Evolutionary conservation across 2,113 vertebrate species (phyloP).

Genomic region (Sorex araneus): DNA sequence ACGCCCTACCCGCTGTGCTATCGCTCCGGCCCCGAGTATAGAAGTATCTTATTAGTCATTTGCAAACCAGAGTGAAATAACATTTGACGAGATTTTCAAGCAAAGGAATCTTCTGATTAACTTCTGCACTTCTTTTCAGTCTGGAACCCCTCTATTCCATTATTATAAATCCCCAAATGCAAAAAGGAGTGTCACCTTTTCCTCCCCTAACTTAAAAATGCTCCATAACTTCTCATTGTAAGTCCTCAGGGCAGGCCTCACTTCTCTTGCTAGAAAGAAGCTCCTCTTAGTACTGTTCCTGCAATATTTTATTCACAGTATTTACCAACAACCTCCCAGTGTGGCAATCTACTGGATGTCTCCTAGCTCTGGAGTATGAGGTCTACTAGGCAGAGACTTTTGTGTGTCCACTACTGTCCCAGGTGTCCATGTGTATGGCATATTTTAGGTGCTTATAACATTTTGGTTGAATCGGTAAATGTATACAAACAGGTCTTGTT

Average conservation of each 20-base stretch:
- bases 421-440: no score
- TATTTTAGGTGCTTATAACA: neutral
- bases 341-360: neutral
- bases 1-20: no score
- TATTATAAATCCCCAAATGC: neutral
- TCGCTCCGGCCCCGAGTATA: no score
- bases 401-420: neutral
- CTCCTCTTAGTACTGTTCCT: neutral
- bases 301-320: neutral
- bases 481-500: neutral
- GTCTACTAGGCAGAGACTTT: neutral
- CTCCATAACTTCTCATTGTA: neutral
- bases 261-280: neutral
- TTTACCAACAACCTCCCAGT: neutral
- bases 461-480: neutral
- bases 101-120: neutral
- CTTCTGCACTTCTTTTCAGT: neutral
- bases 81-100: neutral
- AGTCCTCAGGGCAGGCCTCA: neutral
- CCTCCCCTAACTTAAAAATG: neutral
- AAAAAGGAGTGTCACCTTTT: neutral
- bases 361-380: neutral
- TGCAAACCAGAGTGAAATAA: conserved; percentile 23
- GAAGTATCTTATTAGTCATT: neutral
- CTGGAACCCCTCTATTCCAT: neutral